Base-by-base conservation (phyloP, 2,797 vertebrate genomes). In the Allobates femoralis region DNA sequence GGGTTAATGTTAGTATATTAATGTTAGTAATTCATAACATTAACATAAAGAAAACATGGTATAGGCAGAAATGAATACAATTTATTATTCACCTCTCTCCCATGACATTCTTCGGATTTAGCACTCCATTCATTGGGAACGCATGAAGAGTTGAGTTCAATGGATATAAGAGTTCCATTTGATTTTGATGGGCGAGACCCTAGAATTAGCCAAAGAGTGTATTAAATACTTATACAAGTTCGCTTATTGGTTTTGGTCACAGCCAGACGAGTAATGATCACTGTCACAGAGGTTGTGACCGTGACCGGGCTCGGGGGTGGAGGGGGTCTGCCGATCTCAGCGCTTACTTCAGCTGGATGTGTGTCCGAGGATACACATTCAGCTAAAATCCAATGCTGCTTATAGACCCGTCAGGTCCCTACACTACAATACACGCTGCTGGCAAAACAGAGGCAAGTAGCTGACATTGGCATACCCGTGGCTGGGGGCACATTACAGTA, bases 21-120 rank as follows among this genome's bases (percentile, higher is more conserved):
- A 10, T 32, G 26, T 67, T 18, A 21, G 58, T 26, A 2, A 21
- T n/a, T 66, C 12, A 1, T 30, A 66, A 32, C 30, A 62, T 3
- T 16, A 3, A 5, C 5, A 1, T 3, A 15, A 26, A 26, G 11
- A 62, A 12, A 26, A 23, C 10, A 62, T 23, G n/a, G 51, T 12
- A 10, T 53, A 62, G 23, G n/a, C 60, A 60, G 56, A n/a, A n/a
- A n/a, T n/a, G 5, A 34, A 41, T 71, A 23, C 12, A 1, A 32
- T 56, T 21, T 64, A 51, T 55, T 26, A 58, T 55, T 26, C 92
- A 94, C 93, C 94, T 93, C 90, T 0, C 16, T 88, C 23, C 88
- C 88, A 0, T 5, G 50, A 34, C 6, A 86, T 79, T 84, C 56
- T 32, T 37, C 0, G 0, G 89, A 0, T 11, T 85, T 83, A 51